Evolutionary conservation across 2,113 vertebrate genomes (phyloP).

Genomic region (Tor tambroides): DNA sequence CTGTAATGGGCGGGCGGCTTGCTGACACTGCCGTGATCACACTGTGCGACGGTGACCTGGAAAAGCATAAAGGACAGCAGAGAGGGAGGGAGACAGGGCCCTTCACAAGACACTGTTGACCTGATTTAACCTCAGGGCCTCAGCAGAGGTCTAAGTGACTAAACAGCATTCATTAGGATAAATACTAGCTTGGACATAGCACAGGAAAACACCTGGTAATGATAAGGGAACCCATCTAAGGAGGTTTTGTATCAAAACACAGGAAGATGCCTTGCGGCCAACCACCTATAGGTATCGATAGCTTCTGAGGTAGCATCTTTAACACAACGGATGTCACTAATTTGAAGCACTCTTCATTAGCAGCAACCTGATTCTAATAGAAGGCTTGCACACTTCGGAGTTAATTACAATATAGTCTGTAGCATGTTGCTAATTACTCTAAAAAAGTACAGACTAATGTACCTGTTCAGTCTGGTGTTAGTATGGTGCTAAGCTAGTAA

Average conservation of each 20-base stretch:
- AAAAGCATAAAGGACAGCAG: constrained; percentile 45
- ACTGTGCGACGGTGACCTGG: constrained; percentile 55
- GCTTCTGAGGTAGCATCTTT: background rate
- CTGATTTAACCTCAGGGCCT: constrained; percentile 20
- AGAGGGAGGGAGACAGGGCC: background rate
- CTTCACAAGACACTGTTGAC: constrained; percentile 11
- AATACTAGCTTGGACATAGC: background rate
- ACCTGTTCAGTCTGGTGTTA: background rate
- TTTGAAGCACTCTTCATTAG: background rate
- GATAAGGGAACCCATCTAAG: background rate
- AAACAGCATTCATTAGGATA: constrained; percentile 52
- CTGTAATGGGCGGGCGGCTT: constrained; percentile 47
- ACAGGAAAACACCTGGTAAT: constrained; percentile 7
- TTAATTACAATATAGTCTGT: background rate
- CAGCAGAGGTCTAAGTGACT: constrained; percentile 38
- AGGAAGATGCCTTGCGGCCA: too few relatives aligned
- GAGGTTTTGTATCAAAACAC: background rate
- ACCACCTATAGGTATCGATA: background rate
- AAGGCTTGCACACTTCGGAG: background rate
- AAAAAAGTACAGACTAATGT: too few relatives aligned
- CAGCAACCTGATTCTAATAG: background rate
- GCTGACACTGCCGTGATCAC: constrained; percentile 56
- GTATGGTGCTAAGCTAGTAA: background rate
- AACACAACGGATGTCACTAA: background rate
- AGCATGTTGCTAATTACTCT: background rate